Conservation (phyloP, 2,113 vertebrate species). For the Atlantisia rogersi region DNA sequence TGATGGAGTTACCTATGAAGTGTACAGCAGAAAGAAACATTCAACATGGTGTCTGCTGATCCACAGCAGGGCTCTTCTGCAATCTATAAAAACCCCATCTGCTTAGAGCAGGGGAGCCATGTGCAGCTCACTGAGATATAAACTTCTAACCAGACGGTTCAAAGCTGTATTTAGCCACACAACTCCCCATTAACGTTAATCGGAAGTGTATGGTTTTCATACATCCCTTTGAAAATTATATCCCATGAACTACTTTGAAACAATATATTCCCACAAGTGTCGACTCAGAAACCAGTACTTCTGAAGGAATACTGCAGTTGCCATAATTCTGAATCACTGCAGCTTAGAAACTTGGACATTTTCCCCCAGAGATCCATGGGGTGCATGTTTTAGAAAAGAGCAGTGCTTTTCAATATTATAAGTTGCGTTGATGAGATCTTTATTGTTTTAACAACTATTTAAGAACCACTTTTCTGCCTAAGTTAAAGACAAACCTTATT, state of each 20-base stretch:
- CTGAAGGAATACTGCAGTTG: not conserved
- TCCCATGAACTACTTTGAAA: conserved; percentile 46
- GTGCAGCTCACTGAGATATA: not conserved
- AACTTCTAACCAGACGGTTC: conserved; percentile 21
- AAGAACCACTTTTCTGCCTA: not conserved
- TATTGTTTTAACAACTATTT: not conserved
- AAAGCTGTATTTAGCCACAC: conserved; percentile 26
- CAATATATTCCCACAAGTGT: conserved; percentile 31
- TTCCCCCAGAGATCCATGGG: not conserved
- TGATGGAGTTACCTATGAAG: not conserved
- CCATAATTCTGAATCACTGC: not conserved
- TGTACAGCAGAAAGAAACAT: not conserved
- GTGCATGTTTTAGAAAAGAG: not conserved
- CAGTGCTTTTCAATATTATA: not conserved
- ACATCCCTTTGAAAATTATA: conserved; percentile 53
- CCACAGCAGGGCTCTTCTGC: not conserved
- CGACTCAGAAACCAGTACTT: conserved; percentile 2
- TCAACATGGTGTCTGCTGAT: not conserved
- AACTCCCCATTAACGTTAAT: conserved; percentile 29
- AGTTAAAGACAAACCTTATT: not conserved
- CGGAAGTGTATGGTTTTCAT: conserved; percentile 48
- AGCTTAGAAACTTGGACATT: not conserved
- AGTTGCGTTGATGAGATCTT: not conserved
- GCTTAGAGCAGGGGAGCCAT: not conserved
- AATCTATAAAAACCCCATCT: not conserved